These are phyloP conservation scores for Spodoptera exigua DNA, from an alignment of 2,888 invertebrate species.

Conservation along the genomic window DNA sequence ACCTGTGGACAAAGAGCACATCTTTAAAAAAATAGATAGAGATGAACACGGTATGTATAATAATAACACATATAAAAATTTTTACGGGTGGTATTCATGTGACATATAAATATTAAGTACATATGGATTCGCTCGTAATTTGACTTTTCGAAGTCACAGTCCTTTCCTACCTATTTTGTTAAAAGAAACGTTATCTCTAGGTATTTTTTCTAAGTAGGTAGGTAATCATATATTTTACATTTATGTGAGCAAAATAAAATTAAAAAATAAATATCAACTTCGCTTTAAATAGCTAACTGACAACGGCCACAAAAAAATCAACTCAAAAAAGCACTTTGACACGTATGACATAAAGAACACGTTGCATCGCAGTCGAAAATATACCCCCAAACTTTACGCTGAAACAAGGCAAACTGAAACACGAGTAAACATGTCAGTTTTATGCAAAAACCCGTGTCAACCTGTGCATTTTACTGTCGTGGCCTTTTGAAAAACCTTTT, in stretches of 20 bases:
- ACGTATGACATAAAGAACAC: neutral
- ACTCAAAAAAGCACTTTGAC: neutral
- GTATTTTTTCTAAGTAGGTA: too few relatives aligned
- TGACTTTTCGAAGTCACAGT: too few relatives aligned
- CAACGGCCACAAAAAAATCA: neutral
- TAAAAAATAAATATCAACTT: too few relatives aligned
- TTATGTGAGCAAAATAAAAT: too few relatives aligned
- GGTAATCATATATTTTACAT: too few relatives aligned
- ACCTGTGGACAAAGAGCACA: slow-evolving; percentile 74
- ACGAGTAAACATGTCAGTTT: slow-evolving; percentile 11
- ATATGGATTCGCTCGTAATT: too few relatives aligned
- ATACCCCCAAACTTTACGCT: slow-evolving; percentile 1
- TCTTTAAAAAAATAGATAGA: neutral
- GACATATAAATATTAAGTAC: too few relatives aligned
- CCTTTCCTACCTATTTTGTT: too few relatives aligned
- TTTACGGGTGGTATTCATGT: too few relatives aligned
- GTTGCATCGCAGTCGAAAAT: neutral
- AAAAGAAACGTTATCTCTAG: too few relatives aligned
- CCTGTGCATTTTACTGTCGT: slow-evolving; percentile 17
- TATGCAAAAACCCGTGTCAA: slow-evolving; percentile 9
- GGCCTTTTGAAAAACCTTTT: slow-evolving; percentile 30
- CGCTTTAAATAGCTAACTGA: too few relatives aligned
- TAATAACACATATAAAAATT: too few relatives aligned
- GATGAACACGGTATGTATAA: neutral
- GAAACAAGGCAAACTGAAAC: slow-evolving; percentile 6